Evolutionary conservation across 2,888 invertebrate genomes (phyloP), one percentile per base, ranked within the genome.

Genomic region (Argyresthia albistria): DNA sequence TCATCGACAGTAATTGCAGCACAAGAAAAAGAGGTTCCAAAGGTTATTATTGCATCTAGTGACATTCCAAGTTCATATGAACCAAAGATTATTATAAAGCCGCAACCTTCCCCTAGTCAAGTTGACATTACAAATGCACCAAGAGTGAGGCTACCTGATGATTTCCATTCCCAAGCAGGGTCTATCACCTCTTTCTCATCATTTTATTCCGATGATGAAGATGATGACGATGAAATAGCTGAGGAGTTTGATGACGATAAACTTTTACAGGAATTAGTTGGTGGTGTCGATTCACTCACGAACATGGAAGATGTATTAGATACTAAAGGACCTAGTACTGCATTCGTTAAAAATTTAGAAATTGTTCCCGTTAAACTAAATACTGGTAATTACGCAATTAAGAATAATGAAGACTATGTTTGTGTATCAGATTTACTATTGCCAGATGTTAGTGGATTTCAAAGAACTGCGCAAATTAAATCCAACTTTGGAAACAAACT

Each of bases 41-140:
- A 79, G 69, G 83, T 90, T 0, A 89, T 90, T 37, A 87, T 90
- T 53, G 81, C 52, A 1, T 79, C 90, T 1, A 88, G 88, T 62
- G 75, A 83, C 52, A 70, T 70, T 57, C 69, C 80, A 16, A 70
- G 71, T 14, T 77, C 72, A 49, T 70, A 84, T 54, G 91, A 92
- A 61, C 88, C 90, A 0, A 90, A 89, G 65, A 88, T 92, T 54
- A 81, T 91, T 39, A 91, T 92, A 15, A 37, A 37, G 11, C 39
- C 25, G 25, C 90, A 90, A 60, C 89, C 92, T 8, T 89, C 89
- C 0, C 80, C 87, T 45, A 80, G 71, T 58, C 73, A 76, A 58
- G 56, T 63, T n/a, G 73, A 73, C 59, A 69, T 80, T 54, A 66
- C 73, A 4, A 66, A 70, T 54, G 76, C 82, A 51, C 88, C 90